Conservation (phyloP, 2,113 vertebrate genomes). For the Austrofundulus limnaeus region DNA sequence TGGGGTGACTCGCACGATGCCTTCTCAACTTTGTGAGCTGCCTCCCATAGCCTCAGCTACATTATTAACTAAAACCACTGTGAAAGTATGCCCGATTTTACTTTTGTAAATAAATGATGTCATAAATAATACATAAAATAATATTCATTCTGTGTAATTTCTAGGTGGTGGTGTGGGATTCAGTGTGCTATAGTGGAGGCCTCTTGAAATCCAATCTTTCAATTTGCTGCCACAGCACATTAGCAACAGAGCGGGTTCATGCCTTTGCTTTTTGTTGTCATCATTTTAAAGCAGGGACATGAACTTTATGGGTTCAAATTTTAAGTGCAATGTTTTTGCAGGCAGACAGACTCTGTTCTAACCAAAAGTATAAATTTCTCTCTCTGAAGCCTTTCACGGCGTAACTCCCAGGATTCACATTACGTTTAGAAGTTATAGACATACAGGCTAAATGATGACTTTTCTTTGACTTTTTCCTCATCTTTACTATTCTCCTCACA, state of each 20-base stretch:
- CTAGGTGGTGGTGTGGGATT: background rate
- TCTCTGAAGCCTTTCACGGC: too few species aligned
- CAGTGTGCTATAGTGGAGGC: background rate
- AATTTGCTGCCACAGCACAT: too few species aligned
- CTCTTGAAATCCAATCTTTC: too few species aligned
- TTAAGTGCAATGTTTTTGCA: too few species aligned
- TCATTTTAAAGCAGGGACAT: background rate
- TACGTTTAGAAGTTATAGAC: background rate
- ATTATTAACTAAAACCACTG: background rate
- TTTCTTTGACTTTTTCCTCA: background rate
- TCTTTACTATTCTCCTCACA: background rate
- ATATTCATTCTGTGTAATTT: background rate
- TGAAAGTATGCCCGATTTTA: background rate
- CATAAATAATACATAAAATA: background rate
- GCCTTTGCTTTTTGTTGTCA: too few species aligned
- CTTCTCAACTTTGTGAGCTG: background rate
- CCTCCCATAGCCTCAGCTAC: background rate
- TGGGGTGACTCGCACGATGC: background rate
- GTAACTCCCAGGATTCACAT: background rate
- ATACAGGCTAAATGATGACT: background rate
- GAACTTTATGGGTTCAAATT: background rate
- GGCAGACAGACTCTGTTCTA: background rate
- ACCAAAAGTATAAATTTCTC: background rate
- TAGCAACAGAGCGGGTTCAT: too few species aligned
- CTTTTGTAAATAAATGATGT: background rate